Base-by-base conservation (phyloP, 2,888 invertebrate species). In the Diloba caeruleocephala region DNA sequence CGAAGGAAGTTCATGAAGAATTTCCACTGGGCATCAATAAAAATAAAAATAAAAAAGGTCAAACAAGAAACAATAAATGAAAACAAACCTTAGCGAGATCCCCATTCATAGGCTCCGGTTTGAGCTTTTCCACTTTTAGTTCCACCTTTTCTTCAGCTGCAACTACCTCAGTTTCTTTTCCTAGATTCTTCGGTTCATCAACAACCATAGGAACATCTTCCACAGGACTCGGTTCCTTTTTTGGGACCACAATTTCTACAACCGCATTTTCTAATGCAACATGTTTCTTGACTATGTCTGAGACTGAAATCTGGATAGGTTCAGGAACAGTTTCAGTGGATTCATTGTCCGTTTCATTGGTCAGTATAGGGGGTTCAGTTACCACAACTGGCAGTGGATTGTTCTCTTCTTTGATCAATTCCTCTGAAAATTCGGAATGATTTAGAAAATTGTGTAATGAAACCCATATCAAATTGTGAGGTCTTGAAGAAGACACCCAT, bases 51-150 rank as follows among this genome's bases (percentile, higher is more conserved):
- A n/a, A n/a, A n/a, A n/a, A n/a, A n/a, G n/a, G n/a, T n/a, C n/a
- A n/a, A n/a, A n/a, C n/a, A n/a, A n/a, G n/a, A n/a, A n/a, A n/a
- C n/a, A n/a, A n/a, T n/a, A n/a, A n/a, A n/a, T n/a, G n/a, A 17
- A 3, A 19, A 57, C 67, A 63, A 44, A 88, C 90, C 87, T 91
- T 92, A 43, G 68, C 44, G 44, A 91, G 71, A 74, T 92, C 92
- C 53, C 92, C 92, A 80, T 92, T 92, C 55, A 91, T 73, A 12
- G 91, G 79, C 48, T 81, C 81, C 33, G 75, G 58, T 61, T 79
- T 84, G 31, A 78, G 56, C 58, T 85, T 89, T 19, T 78, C 64
- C 10, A 78, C 71, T 70, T 87, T 87, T 1, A 65, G 50, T 48
- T 85, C 83, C 19, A 69, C 57, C 71, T 84, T 89, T 26, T 81